Evolutionary conservation across 2,888 invertebrate species (phyloP).

Genomic region (Busseola fusca): DNA sequence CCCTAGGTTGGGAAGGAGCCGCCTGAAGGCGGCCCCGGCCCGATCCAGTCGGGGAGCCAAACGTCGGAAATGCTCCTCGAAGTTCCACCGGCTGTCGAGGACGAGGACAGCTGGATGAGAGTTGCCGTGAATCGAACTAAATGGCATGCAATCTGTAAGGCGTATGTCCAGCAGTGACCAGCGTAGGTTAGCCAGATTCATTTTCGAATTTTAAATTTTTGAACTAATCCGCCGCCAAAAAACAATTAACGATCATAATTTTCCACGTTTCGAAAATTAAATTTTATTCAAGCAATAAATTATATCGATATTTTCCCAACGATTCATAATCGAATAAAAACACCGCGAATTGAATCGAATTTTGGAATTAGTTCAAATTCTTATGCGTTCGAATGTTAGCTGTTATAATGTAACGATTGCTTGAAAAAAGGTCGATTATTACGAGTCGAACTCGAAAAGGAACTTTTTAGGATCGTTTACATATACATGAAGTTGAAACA

Average conservation of each 20-base stretch:
- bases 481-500: slow-evolving; percentile 46
- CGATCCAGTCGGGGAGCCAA: too few species aligned
- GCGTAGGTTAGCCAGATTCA: not conserved
- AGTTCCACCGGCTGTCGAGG: too few species aligned
- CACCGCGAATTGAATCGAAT: slow-evolving; percentile 26
- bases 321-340: slow-evolving; percentile 30
- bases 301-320: slow-evolving; percentile 17
- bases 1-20: too few species aligned
- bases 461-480: slow-evolving; percentile 45
- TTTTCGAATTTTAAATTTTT: not conserved
- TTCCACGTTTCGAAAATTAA: not conserved
- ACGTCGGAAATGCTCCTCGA: too few species aligned
- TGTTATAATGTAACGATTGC: slow-evolving; percentile 37
- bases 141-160: not conserved
- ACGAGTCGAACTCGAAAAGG: slow-evolving; percentile 33
- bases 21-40: too few species aligned
- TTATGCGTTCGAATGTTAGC: slow-evolving; percentile 20
- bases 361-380: slow-evolving; percentile 39
- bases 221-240: not conserved
- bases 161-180: not conserved
- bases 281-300: not conserved
- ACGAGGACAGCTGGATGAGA: too few species aligned
- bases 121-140: not conserved
- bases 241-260: not conserved
- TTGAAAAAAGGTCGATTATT: slow-evolving; percentile 43